Percentiles rank a stretch among this genome's conserved stretches.
phyloP scores from a whole-genome alignment of 2,113 vertebrate species.

The Leucopsar rothschildi region DNA sequence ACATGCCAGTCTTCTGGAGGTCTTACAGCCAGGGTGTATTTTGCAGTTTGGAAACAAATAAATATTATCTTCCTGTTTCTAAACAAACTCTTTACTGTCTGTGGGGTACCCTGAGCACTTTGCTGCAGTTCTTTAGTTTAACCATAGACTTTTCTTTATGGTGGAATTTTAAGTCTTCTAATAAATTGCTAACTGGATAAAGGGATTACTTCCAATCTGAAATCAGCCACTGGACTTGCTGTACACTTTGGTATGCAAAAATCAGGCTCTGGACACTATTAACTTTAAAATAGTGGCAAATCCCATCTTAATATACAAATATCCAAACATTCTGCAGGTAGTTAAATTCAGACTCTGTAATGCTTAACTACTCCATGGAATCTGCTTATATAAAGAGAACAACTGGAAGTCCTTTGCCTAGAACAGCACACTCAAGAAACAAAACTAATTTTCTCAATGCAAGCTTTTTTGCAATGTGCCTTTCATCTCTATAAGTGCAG shows the following conservation, averaged over 20 bases:
- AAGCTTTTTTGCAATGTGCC: neutral
- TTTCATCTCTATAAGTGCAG: neutral
- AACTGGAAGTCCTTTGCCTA: neutral
- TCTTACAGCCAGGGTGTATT: neutral
- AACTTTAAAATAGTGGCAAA: neutral
- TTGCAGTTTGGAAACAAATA: slow-evolving; percentile 5
- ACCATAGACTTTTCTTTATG: neutral
- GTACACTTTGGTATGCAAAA: neutral
- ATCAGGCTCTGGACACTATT: neutral
- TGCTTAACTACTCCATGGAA: neutral
- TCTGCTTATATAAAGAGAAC: neutral
- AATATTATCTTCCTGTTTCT: neutral
- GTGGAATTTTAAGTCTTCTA: slow-evolving; percentile 3
- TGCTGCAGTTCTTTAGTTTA: neutral
- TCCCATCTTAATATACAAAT: neutral
- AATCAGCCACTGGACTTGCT: neutral
- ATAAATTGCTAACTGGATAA: neutral
- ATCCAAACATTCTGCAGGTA: neutral
- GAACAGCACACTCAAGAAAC: neutral
- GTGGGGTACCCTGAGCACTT: neutral
- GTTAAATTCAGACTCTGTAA: neutral
- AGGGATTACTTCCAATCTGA: neutral
- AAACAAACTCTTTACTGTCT: neutral
- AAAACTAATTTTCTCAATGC: neutral
- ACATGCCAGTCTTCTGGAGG: neutral